Percentiles rank a stretch among this genome's conserved stretches.
Evolutionary conservation across 2,888 invertebrate species (phyloP).

Genomic region (Argyresthia goedartella): DNA sequence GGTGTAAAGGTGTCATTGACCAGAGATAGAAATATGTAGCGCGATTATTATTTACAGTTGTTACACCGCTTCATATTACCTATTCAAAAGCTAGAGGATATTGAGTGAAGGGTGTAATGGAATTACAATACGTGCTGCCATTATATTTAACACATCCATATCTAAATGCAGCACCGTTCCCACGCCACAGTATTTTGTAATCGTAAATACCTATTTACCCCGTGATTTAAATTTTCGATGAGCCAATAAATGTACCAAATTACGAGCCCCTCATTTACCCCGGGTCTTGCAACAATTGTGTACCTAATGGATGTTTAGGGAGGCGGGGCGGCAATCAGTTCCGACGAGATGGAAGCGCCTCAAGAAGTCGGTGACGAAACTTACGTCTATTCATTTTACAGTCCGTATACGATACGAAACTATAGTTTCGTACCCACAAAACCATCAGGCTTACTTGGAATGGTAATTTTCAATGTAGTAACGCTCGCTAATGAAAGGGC

Average conservation of each 20-base stretch:
- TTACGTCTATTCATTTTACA: slow-evolving; percentile 40
- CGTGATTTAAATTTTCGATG: slow-evolving; percentile 4
- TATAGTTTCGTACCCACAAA: slow-evolving; percentile 28
- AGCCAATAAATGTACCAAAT: slow-evolving; percentile 24
- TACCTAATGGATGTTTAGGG: slow-evolving; percentile 23
- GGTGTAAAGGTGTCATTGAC: no score
- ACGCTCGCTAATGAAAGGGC: slow-evolving; percentile 5
- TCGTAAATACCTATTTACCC: slow-evolving; percentile 10
- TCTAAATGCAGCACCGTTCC: background rate
- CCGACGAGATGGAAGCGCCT: slow-evolving; percentile 37
- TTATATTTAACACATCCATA: background rate
- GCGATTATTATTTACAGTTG: no score
- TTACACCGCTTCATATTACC: no score
- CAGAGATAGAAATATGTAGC: no score
- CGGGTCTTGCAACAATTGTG: slow-evolving; percentile 19
- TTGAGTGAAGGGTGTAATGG: no score
- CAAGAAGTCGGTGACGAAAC: slow-evolving; percentile 38
- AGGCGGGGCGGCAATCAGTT: slow-evolving; percentile 30
- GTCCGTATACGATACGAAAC: no score
- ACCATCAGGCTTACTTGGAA: slow-evolving; percentile 22
- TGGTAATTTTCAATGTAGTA: slow-evolving; percentile 11
- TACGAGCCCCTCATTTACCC: slow-evolving; percentile 21
- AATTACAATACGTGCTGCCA: no score
- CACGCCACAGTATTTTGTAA: slow-evolving; percentile 1
- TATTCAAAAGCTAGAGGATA: no score